Percentiles rank a stretch among this genome's conserved stretches.
phyloP scores from a whole-genome alignment of 2,113 vertebrate genomes.

The Hirundichthys speculiger region DNA sequence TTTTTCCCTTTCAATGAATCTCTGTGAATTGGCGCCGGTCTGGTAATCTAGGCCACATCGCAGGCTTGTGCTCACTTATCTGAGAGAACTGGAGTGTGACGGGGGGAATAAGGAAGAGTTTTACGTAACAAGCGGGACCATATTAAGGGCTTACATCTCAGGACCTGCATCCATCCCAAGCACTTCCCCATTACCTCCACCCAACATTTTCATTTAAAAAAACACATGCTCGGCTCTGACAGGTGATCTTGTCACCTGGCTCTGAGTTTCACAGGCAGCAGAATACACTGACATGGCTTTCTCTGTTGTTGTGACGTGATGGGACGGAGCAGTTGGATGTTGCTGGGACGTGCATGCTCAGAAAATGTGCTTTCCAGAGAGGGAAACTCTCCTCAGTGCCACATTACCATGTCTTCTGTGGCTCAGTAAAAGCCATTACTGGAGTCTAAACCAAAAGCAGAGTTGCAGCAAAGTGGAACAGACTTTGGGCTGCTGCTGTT shows the following conservation, averaged over 20 bases:
- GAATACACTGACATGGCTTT: slow-evolving; percentile 4
- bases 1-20: background rate
- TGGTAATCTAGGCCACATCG: slow-evolving; percentile 31
- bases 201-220: slow-evolving; percentile 18
- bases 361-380: background rate
- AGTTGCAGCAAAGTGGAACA: rapidly evolving
- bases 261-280: slow-evolving; percentile 14
- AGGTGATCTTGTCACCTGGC: background rate
- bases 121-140: slow-evolving; percentile 46
- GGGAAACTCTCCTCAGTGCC: no score
- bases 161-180: slow-evolving; percentile 20
- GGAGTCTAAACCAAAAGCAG: background rate
- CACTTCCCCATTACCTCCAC: slow-evolving; percentile 11
- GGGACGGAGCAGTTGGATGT: slow-evolving; percentile 20
- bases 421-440: background rate
- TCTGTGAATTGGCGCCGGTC: slow-evolving; percentile 20
- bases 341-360: background rate
- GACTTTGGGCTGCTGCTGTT: slow-evolving; percentile 6
- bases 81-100: slow-evolving; percentile 14
- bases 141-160: slow-evolving; percentile 26
- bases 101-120: slow-evolving; percentile 18
- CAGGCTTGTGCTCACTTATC: slow-evolving; percentile 13
- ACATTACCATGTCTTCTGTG: background rate
- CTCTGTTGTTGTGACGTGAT: slow-evolving; percentile 27
- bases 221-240: background rate